Evolutionary conservation across 2,888 invertebrate species (phyloP).

Genomic region (Brenthis daphne): DNA sequence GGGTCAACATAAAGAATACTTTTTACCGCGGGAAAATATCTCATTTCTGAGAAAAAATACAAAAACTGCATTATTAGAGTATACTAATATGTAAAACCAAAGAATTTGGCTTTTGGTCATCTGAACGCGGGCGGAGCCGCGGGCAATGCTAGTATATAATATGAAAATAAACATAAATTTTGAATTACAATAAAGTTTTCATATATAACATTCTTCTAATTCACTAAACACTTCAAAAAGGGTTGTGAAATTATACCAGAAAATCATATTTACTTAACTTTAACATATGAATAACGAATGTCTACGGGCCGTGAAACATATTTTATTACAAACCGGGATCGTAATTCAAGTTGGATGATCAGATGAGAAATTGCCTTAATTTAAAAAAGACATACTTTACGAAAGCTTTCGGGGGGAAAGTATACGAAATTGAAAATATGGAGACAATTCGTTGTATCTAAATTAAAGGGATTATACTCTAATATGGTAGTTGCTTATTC

Average conservation of each 20-base stretch:
- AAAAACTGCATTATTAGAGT: too few relatives aligned
- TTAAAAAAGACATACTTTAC: slow-evolving; percentile 54
- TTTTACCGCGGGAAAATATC: too few relatives aligned
- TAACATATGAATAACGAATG: slow-evolving; percentile 22
- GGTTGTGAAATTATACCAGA: not conserved
- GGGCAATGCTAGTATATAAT: too few relatives aligned
- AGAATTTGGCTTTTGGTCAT: too few relatives aligned
- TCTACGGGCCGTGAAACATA: slow-evolving; percentile 32
- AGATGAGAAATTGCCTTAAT: slow-evolving; percentile 60
- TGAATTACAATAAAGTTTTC: too few relatives aligned
- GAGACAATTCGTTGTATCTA: not conserved
- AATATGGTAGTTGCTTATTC: too few relatives aligned
- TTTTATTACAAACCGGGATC: slow-evolving; percentile 40
- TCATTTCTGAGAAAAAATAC: too few relatives aligned
- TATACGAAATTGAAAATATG: slow-evolving; percentile 56
- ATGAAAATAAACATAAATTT: too few relatives aligned
- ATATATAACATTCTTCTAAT: not conserved
- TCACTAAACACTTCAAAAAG: not conserved
- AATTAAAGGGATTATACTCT: slow-evolving; percentile 1
- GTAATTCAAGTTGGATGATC: slow-evolving; percentile 63
- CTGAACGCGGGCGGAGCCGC: too few relatives aligned
- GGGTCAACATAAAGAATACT: too few relatives aligned
- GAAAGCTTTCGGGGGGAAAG: slow-evolving; percentile 34
- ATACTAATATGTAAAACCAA: too few relatives aligned
- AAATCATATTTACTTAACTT: slow-evolving; percentile 18